These are phyloP conservation scores for Gallinago undulata DNA, from an alignment of 2,113 vertebrate genomes.

Conservation along the genomic window DNA sequence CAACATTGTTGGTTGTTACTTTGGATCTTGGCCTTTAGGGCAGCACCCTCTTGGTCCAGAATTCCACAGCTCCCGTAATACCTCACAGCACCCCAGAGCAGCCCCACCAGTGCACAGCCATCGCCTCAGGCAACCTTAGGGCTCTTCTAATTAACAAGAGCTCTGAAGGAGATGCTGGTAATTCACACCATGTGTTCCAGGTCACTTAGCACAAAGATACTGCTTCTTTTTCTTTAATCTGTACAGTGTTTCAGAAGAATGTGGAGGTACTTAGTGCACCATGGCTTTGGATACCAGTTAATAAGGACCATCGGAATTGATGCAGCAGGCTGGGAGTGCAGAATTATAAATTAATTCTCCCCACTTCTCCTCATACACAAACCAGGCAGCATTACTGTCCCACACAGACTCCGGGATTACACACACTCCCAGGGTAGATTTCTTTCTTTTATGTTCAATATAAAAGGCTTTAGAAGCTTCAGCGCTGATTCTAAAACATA, in stretches of 20 bases:
- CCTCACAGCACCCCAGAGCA: neutral
- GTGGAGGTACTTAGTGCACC: neutral
- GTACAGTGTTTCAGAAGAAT: neutral
- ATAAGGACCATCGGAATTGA: neutral
- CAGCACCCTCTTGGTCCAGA: neutral
- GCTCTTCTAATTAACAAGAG: neutral
- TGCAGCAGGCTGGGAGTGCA: neutral
- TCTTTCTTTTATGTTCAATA: neutral
- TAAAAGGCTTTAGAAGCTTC: neutral
- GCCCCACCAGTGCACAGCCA: no score
- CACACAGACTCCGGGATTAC: neutral
- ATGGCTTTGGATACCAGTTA: neutral
- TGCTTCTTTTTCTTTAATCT: neutral
- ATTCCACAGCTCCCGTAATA: rapidly evolving
- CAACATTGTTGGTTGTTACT: neutral
- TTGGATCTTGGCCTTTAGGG: neutral
- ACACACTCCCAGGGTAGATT: neutral
- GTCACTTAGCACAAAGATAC: neutral
- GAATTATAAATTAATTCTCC: neutral
- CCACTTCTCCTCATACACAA: neutral
- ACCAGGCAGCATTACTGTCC: neutral
- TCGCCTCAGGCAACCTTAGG: no score
- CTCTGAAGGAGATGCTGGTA: neutral
- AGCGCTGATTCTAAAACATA: neutral
- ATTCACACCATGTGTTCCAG: rapidly evolving